These are phyloP conservation scores for Malurus splendens DNA, from an alignment of 2,797 vertebrate genomes.

Conservation along the genomic window DNA sequence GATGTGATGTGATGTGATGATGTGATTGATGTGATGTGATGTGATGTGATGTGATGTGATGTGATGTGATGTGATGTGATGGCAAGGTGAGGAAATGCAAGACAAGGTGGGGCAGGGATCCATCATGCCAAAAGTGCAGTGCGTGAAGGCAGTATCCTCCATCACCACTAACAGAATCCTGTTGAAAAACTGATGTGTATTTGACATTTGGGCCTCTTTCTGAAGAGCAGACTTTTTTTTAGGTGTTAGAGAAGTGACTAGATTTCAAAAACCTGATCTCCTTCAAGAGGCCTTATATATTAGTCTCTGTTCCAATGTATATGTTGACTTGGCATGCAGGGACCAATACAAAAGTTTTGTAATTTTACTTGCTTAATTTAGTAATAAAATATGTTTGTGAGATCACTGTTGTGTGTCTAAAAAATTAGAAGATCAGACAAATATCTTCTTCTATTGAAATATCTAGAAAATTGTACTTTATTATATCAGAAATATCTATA, in stretches of 20 bases:
- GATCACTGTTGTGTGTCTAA: not conserved
- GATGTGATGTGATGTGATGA: too few species aligned
- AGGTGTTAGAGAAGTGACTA: not conserved
- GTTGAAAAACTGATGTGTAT: not conserved
- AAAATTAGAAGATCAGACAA: not conserved
- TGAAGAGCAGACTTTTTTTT: not conserved
- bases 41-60: too few species aligned
- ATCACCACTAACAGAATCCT: not conserved
- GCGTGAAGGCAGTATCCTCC: accelerated
- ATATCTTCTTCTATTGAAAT: not conserved
- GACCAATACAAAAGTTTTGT: not conserved
- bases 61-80: accelerated
- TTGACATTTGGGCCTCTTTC: not conserved
- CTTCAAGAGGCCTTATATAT: accelerated
- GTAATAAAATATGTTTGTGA: not conserved
- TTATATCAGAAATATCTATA: not conserved
- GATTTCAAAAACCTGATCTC: not conserved
- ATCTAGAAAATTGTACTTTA: not conserved
- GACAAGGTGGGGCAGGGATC: too few species aligned
- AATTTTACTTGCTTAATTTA: not conserved
- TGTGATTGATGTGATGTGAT: too few species aligned
- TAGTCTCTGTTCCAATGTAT: not conserved
- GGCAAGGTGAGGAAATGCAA: not conserved
- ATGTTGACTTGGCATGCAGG: not conserved
- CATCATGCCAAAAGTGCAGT: not conserved